Conservation (phyloP, 2,113 vertebrate genomes). For the Fregata magnificens region DNA sequence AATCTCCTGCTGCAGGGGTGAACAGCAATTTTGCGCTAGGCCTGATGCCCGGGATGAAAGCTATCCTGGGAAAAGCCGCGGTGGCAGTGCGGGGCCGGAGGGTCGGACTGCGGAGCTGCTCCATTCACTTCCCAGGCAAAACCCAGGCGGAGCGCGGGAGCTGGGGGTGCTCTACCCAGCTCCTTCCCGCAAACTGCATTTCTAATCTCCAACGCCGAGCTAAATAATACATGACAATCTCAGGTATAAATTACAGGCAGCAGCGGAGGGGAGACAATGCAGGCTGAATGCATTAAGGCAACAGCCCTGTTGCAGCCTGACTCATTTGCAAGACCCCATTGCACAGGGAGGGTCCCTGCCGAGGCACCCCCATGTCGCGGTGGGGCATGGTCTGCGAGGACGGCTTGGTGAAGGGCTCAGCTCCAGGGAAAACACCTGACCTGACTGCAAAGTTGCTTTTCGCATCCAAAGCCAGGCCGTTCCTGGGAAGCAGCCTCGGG, state of each 20-base stretch:
- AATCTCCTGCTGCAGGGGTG: slow-evolving; percentile 39
- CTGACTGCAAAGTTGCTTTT: background rate
- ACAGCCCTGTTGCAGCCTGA: background rate
- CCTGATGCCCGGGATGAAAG: background rate
- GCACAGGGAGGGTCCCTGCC: background rate
- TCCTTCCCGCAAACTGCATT: background rate
- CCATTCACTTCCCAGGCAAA: background rate
- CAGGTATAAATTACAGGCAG: background rate
- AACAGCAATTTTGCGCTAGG: background rate
- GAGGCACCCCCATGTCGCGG: background rate
- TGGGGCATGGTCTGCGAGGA: background rate
- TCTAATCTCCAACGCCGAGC: background rate
- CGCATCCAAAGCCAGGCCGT: background rate
- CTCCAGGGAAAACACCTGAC: background rate
- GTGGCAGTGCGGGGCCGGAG: rapidly evolving
- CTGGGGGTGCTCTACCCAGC: background rate
- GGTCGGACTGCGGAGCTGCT: rapidly evolving
- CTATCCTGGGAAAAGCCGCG: background rate
- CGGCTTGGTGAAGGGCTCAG: background rate
- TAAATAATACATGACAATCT: background rate
- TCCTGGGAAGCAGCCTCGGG: background rate
- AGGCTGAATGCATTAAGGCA: background rate
- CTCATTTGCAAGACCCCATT: background rate
- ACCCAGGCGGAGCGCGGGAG: background rate
- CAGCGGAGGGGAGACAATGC: background rate